phyloP scores from a whole-genome alignment of 1,140 invertebrate genomes.

The Halictus rubicundus region DNA sequence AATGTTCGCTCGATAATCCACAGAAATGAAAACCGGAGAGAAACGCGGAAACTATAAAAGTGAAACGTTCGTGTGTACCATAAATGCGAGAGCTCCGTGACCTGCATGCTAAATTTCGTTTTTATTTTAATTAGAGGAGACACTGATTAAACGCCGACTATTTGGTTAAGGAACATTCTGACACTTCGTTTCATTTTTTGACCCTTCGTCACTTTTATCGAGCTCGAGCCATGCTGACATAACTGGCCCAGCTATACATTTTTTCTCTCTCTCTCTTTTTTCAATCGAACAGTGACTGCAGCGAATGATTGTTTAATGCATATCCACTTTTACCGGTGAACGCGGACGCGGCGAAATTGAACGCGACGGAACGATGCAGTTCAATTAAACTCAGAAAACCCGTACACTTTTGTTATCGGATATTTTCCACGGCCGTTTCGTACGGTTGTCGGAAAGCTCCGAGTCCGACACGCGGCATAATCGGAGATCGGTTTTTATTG shows the following conservation, averaged over 20 bases:
- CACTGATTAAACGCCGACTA: too few species aligned
- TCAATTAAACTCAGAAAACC: conserved; percentile 13
- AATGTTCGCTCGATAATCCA: too few species aligned
- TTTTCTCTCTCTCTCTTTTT: background rate
- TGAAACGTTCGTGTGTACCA: too few species aligned
- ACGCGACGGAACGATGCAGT: background rate
- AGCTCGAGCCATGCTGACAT: background rate
- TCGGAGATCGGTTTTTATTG: background rate
- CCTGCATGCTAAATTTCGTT: too few species aligned
- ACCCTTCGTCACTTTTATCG: too few species aligned
- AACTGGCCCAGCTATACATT: background rate
- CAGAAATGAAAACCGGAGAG: too few species aligned
- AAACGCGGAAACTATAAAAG: too few species aligned
- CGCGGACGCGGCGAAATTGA: background rate
- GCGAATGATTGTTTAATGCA: background rate
- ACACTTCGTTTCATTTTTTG: too few species aligned
- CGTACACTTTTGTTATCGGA: conserved; percentile 9
- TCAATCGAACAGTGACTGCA: background rate
- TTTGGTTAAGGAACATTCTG: too few species aligned
- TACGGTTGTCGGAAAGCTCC: background rate
- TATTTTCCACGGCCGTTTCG: background rate
- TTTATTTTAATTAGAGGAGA: too few species aligned
- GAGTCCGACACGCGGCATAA: background rate
- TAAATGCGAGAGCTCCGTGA: too few species aligned
- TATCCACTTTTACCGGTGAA: background rate